Evolutionary conservation across 2,888 invertebrate genomes (phyloP), one percentile per base, ranked within the genome.

Genomic region (Meghimatium bilineatum): DNA sequence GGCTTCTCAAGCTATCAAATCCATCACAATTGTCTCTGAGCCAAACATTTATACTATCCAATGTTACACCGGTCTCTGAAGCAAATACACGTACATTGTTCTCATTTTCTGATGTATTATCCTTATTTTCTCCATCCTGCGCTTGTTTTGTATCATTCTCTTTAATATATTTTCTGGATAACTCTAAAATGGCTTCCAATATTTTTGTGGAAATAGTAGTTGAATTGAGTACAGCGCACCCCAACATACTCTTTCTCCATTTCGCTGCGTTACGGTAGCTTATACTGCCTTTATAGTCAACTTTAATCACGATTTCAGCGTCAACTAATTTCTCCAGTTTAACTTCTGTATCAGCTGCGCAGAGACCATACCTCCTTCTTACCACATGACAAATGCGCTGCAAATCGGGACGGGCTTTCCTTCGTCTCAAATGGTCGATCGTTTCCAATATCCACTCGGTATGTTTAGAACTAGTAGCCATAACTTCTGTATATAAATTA

Each of bases 261-360:
- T 93, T 96, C 79, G 96, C 96, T 76, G 96, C 96, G 94, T 96
- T 97, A 90, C 97, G 95, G 93, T 97, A 97, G 94, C 96, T 97
- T 88, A 96, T 96, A 94, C 96, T 96, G 90, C 97, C 97, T 94
- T 97, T 97, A 93, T 97, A 97, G 92, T 97, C 96, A 52, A 97
- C 97, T 95, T 96, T 96, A 88, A 96, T 95, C 82, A 97, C 96
- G 89, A 96, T 95, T 92, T 96, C 96, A 85, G 95, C 95, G 89
- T 96, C 96, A 26, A 97, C 95, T 90, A 97, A 95, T 93, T 95
- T 95, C 92, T 96, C 96, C 63, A 97, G 94, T 93, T 96, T 96
- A 85, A 95, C 88, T 83, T 89, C 89, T 77, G 91, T 92, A 86
- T 92, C 96, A 87, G 95, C 95, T 75, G 95, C 95, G 91, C 95